Percentiles rank a stretch among this genome's conserved stretches.
Conservation (phyloP, 2,888 invertebrate species). For the Lithosia quadra region DNA sequence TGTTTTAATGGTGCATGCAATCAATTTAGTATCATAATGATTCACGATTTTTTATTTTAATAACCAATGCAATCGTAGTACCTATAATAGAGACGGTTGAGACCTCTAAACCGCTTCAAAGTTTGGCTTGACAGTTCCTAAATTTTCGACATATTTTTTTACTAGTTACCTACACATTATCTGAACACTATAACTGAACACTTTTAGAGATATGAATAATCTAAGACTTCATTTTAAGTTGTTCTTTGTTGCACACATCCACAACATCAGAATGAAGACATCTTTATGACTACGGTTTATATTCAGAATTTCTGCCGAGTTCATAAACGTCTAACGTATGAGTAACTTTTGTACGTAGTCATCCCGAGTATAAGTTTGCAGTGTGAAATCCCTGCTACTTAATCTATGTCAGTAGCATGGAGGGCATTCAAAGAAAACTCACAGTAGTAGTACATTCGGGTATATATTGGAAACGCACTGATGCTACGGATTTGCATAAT, state of each 20-base stretch:
- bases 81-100: too few relatives aligned
- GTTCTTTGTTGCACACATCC: neutral
- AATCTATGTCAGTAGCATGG: neutral
- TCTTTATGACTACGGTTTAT: neutral
- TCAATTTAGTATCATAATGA: too few relatives aligned
- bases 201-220: neutral
- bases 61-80: too few relatives aligned
- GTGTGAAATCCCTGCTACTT: too few relatives aligned
- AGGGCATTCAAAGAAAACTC: neutral
- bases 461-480: neutral
- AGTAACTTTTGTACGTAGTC: constrained; percentile 1
- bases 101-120: too few relatives aligned
- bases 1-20: too few relatives aligned
- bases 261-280: neutral
- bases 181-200: neutral
- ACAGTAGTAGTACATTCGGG: too few relatives aligned
- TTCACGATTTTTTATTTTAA: too few relatives aligned
- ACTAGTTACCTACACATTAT: too few relatives aligned
- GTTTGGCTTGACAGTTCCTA: too few relatives aligned
- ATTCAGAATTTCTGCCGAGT: neutral
- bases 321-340: neutral
- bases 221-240: too few relatives aligned
- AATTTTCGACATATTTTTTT: too few relatives aligned
- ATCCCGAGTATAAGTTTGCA: neutral
- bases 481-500: neutral